Percentiles rank a stretch among this genome's conserved stretches.
Evolutionary conservation across 2,113 vertebrate species (phyloP).

Genomic region (Neoarius graeffei): DNA sequence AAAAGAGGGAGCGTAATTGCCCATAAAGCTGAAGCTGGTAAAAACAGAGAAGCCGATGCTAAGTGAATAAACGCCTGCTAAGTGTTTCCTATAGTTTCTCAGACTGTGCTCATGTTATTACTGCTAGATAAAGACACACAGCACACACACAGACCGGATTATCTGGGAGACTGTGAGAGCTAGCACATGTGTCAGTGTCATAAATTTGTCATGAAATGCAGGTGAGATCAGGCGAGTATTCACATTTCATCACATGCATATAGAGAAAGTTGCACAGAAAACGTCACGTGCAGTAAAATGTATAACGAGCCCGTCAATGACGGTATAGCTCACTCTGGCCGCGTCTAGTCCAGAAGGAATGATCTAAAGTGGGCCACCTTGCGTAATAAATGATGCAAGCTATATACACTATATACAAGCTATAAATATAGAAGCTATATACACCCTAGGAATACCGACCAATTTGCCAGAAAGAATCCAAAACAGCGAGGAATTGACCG

Average conservation of each 20-base stretch:
- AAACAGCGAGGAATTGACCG: too few species aligned
- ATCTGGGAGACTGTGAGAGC: slow-evolving; percentile 33
- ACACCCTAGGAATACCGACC: too few species aligned
- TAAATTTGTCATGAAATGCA: slow-evolving; percentile 8
- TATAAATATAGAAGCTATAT: too few species aligned
- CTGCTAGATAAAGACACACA: slow-evolving; percentile 11
- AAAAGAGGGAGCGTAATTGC: slow-evolving; percentile 30
- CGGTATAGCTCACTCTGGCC: too few species aligned
- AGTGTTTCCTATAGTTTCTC: slow-evolving; percentile 43
- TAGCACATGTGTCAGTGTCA: background rate
- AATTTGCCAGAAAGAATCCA: too few species aligned
- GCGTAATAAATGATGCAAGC: too few species aligned
- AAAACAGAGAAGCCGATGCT: slow-evolving; percentile 50
- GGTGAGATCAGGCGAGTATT: background rate
- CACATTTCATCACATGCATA: background rate
- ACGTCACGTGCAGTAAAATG: too few species aligned
- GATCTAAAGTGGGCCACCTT: too few species aligned
- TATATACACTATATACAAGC: too few species aligned
- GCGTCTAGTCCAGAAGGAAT: too few species aligned
- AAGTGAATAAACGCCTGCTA: slow-evolving; percentile 41
- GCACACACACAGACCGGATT: slow-evolving; percentile 22
- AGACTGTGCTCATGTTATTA: slow-evolving; percentile 21
- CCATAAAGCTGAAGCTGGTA: slow-evolving; percentile 47
- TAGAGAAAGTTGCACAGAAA: background rate
- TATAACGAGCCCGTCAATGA: too few species aligned